A percentile compares a stretch with the other conserved stretches of the same genome.
phyloP scores from a whole-genome alignment of 2,113 vertebrate genomes.

The Diadophis punctatus region DNA sequence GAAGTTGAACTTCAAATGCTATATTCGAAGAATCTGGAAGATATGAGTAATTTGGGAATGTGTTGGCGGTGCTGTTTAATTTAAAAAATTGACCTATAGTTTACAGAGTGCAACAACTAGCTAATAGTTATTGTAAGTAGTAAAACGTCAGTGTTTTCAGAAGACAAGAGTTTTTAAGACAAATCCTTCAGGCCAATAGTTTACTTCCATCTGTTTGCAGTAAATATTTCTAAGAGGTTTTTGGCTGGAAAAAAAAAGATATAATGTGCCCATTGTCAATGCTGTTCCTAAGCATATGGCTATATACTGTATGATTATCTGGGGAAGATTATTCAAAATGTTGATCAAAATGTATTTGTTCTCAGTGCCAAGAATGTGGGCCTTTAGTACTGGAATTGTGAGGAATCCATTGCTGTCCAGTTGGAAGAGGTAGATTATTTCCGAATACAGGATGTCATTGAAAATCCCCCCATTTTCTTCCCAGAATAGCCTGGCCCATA shows the following conservation, averaged over 20 bases:
- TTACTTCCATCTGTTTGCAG: constrained; percentile 23
- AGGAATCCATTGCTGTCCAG: neutral
- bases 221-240: constrained; percentile 39
- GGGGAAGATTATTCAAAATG: constrained; percentile 26
- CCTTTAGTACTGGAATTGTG: neutral
- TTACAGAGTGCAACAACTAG: constrained; percentile 2
- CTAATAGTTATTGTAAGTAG: neutral
- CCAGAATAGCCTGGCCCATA: constrained; percentile 19
- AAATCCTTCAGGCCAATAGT: constrained; percentile 7
- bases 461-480: neutral
- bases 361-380: constrained; percentile 11
- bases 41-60: neutral
- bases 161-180: constrained; percentile 4
- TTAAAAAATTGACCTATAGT: neutral
- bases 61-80: neutral
- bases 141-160: constrained; percentile 14
- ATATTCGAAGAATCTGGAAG: neutral
- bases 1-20: neutral
- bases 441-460: neutral
- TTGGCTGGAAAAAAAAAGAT: constrained; percentile 2
- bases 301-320: constrained; percentile 17
- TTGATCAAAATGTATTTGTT: constrained; percentile 30
- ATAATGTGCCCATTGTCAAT: constrained; percentile 19
- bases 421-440: neutral
- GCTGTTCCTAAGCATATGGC: constrained; percentile 3